Evolutionary conservation across 2,797 vertebrate genomes (phyloP).

Genomic region (Eulemur coronatus): DNA sequence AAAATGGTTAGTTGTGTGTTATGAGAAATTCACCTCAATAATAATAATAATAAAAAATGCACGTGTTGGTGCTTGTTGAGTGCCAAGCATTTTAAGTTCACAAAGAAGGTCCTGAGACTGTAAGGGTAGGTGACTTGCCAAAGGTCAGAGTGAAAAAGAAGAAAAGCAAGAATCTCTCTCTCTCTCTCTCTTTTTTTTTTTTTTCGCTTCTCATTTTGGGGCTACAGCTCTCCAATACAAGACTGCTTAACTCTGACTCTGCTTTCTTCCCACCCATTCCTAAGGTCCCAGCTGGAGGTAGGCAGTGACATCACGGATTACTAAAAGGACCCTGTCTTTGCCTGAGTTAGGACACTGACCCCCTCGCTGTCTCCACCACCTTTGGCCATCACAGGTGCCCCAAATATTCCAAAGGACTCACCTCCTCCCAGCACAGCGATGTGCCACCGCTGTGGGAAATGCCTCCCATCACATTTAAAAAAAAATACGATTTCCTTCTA

Average conservation of each 20-base stretch:
- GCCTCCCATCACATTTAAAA: background rate
- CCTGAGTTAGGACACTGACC: background rate
- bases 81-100: background rate
- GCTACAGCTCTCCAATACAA: background rate
- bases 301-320: accelerated
- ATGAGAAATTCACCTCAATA: background rate
- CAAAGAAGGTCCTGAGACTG: background rate
- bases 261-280: too few relatives aligned
- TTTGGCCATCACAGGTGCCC: background rate
- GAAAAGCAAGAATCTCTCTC: background rate
- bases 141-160: too few relatives aligned
- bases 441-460: too few relatives aligned
- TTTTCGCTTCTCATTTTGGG: background rate
- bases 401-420: background rate
- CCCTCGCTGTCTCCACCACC: background rate
- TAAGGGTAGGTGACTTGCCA: background rate
- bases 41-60: too few relatives aligned
- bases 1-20: too few relatives aligned
- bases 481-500: background rate
- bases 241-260: accelerated
- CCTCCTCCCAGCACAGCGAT: background rate
- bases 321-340: background rate
- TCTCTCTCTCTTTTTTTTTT: too few relatives aligned
- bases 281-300: accelerated
- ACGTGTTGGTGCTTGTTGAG: too few relatives aligned